Base-by-base conservation (phyloP, 2,888 invertebrate species). In the Adela reaumurella region DNA sequence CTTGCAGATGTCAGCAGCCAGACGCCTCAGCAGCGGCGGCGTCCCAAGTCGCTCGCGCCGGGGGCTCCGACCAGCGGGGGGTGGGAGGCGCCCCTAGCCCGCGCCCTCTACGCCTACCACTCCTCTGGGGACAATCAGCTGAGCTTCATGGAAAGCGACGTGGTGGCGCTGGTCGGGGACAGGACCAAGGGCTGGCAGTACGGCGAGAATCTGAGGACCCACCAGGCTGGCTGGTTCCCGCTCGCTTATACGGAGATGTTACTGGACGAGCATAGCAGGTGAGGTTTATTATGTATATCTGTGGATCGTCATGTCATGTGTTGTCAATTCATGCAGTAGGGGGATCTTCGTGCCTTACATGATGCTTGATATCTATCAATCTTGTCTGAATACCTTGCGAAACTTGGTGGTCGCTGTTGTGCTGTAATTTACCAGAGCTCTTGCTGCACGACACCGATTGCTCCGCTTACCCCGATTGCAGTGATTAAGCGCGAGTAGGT, bases 181-280 rank as follows among this genome's bases (percentile, higher is more conserved):
- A 84, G 92, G 57, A 93, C 92, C 57, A 95, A 95, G 67, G 96
- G 96, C 19, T 96, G 96, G 96, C 95, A 96, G 71, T 96, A 94
- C 62, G 96, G 96, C n/a, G 94, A 95, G 68, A 96, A 96, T 70
- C 70, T 92, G 57, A 83, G 93, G 49, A 94, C 92, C n/a, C 92
- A 93, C 65, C 87, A 89, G 63, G 89, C 92, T 55, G 96, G 96
- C 28, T 96, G 96, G 96, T 96, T 96, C 71, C 96, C 96, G 1
- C 76, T 95, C 53, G 94, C 95, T n/a, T 96, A 95, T 63, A 94
- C 95, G 24, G 94, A 94, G 71, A 81, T 81, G n/a, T 81, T 88
- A 46, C 76, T 85, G 49, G 89, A 87, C 58, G 88, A 87, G 56
- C 81, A 84, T 55, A 68, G 81, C 56, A 80, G 82, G 87, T 86